Conservation (phyloP, 2,113 vertebrate species). For the Verasper variegatus region DNA sequence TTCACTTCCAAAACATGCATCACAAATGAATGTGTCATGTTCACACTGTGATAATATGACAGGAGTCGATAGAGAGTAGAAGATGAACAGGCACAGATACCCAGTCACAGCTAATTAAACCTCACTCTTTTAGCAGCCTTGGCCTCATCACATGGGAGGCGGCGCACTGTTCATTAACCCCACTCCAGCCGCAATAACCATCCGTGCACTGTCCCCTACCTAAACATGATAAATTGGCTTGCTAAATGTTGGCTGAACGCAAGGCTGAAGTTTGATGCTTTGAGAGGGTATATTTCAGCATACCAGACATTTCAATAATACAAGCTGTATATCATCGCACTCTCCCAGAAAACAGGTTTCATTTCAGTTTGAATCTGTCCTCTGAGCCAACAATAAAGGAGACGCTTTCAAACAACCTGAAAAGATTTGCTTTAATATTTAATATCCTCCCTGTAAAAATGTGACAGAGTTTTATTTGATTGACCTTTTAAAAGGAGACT, state of each 20-base stretch:
- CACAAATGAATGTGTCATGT: too few relatives aligned
- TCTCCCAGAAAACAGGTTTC: constrained; percentile 15
- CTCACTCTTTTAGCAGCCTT: not conserved
- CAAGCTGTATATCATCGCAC: not conserved
- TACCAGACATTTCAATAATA: not conserved
- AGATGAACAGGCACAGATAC: not conserved
- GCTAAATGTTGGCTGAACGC: constrained; percentile 9
- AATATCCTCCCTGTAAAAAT: not conserved
- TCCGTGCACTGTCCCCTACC: not conserved
- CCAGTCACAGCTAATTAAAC: not conserved
- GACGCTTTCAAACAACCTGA: too few relatives aligned
- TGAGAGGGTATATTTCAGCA: constrained; percentile 36
- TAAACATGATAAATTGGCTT: constrained; percentile 31
- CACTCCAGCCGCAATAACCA: constrained; percentile 16
- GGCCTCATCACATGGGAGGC: constrained; percentile 13
- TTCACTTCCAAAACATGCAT: too few relatives aligned
- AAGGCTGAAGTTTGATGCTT: not conserved
- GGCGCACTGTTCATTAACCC: constrained; percentile 23
- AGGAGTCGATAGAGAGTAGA: not conserved
- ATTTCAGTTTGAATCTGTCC: not conserved
- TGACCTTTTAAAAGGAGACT: too few relatives aligned
- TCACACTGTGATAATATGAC: not conserved
- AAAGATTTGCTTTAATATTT: not conserved
- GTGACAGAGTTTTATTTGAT: not conserved
- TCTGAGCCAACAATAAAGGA: not conserved